A percentile compares a stretch with the other conserved stretches of the same genome.
Conservation (phyloP, 2,888 invertebrate species). For the Pseudococcus longispinus region DNA sequence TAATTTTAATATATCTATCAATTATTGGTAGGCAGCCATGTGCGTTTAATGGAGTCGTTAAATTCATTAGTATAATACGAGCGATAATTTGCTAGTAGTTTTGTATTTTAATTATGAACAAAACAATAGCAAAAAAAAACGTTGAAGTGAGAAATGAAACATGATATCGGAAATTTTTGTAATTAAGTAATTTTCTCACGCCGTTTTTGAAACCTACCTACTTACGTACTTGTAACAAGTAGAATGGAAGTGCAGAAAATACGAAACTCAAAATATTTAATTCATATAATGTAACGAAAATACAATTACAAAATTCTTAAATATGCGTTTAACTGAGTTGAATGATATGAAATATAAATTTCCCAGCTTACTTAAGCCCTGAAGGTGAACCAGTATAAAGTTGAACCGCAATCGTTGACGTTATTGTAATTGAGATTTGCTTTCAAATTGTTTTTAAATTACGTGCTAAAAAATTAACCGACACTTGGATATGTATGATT, state of each 20-base stretch:
- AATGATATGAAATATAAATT: not conserved
- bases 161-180: not conserved
- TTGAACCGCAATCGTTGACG: not conserved
- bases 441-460: constrained; percentile 8
- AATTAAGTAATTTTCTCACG: not conserved
- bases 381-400: not conserved
- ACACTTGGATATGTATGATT: not conserved
- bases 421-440: not conserved
- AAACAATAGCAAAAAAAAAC: not conserved
- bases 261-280: not conserved
- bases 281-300: not conserved
- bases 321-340: not conserved
- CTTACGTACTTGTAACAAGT: too few species aligned
- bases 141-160: not conserved
- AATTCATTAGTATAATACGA: not conserved
- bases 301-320: not conserved
- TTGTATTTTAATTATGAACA: not conserved
- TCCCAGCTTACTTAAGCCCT: not conserved
- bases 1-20: not conserved
- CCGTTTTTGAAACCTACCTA: not conserved
- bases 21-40: not conserved
- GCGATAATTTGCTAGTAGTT: not conserved
- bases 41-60: not conserved
- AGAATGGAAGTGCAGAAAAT: not conserved
- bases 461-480: not conserved